Conservation (phyloP, 2,888 invertebrate species). For the Aporophyla nigra region DNA sequence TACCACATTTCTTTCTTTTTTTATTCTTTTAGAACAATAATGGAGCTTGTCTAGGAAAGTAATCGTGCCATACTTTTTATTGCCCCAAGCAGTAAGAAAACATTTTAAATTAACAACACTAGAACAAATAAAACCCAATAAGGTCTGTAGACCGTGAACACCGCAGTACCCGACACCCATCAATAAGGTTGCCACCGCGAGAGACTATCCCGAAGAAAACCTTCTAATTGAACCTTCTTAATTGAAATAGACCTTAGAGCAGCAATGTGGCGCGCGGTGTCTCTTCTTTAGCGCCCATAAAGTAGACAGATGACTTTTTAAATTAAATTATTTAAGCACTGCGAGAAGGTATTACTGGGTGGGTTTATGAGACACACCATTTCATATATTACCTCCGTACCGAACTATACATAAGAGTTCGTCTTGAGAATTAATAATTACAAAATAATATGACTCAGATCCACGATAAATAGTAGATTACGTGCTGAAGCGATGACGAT, state of each 20-base stretch:
- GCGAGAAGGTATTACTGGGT: background rate
- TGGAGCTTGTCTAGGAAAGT: background rate
- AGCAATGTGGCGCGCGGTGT: constrained; percentile 19
- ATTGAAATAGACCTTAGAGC: constrained; percentile 46
- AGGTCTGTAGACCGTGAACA: constrained; percentile 13
- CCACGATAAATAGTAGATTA: background rate
- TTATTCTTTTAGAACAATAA: too few relatives aligned
- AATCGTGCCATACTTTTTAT: background rate
- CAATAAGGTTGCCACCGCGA: constrained; percentile 49
- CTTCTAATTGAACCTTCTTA: constrained; percentile 51
- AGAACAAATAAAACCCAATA: constrained; percentile 28
- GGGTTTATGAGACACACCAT: constrained; percentile 9
- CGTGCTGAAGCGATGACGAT: background rate
- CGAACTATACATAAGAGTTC: background rate
- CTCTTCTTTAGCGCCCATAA: constrained; percentile 28
- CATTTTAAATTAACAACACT: constrained; percentile 31
- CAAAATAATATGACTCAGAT: background rate
- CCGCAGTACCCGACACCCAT: constrained; percentile 30
- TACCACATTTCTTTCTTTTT: too few relatives aligned
- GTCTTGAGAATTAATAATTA: background rate
- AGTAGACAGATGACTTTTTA: constrained; percentile 27
- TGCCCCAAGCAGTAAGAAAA: background rate
- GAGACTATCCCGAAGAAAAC: constrained; percentile 44
- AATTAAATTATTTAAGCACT: constrained; percentile 31
- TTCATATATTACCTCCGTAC: background rate